Evolutionary conservation across 2,113 vertebrate genomes (phyloP).

Genomic region (Pholis gunnellus): DNA sequence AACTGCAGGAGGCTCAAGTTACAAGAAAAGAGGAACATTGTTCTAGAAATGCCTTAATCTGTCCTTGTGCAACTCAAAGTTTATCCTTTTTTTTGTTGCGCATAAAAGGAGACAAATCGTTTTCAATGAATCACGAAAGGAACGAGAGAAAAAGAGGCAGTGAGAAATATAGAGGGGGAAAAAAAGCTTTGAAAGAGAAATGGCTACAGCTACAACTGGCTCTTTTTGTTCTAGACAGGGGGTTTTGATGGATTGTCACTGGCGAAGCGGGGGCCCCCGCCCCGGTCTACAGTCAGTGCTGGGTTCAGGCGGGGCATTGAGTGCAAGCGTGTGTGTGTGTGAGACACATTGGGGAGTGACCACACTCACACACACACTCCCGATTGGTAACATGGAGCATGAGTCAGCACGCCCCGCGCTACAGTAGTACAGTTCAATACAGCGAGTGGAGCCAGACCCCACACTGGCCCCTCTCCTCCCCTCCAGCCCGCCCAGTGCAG

Average conservation of each 20-base stretch:
- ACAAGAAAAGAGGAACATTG: slow-evolving; percentile 85
- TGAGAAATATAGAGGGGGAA: slow-evolving; percentile 4
- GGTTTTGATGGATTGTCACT: slow-evolving; percentile 82
- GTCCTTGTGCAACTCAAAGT: slow-evolving; percentile 78
- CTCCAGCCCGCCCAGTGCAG: slow-evolving; percentile 68
- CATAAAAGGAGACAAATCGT: slow-evolving; percentile 43
- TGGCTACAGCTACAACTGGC: slow-evolving; percentile 74
- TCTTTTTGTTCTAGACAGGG: slow-evolving; percentile 80
- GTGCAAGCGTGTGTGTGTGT: slow-evolving; percentile 75
- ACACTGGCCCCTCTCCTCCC: slow-evolving; percentile 70
- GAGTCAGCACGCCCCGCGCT: slow-evolving; percentile 84
- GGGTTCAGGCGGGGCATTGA: slow-evolving; percentile 83
- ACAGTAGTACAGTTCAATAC: slow-evolving; percentile 78
- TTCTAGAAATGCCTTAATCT: slow-evolving; percentile 85
- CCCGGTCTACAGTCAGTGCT: slow-evolving; percentile 74
- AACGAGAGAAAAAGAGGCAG: slow-evolving; percentile 30
- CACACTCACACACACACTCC: slow-evolving; percentile 75
- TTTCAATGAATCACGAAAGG: slow-evolving; percentile 65
- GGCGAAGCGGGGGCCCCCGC: slow-evolving; percentile 53
- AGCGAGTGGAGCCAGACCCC: slow-evolving; percentile 76
- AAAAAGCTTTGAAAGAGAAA: slow-evolving; percentile 62
- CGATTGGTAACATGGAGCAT: slow-evolving; percentile 83
- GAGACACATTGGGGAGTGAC: slow-evolving; percentile 83
- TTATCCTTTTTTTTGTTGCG: slow-evolving; percentile 56
- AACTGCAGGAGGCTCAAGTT: slow-evolving; percentile 81